phyloP scores from a whole-genome alignment of 2,797 vertebrate genomes.

The Stomatorhinus walkeri region DNA sequence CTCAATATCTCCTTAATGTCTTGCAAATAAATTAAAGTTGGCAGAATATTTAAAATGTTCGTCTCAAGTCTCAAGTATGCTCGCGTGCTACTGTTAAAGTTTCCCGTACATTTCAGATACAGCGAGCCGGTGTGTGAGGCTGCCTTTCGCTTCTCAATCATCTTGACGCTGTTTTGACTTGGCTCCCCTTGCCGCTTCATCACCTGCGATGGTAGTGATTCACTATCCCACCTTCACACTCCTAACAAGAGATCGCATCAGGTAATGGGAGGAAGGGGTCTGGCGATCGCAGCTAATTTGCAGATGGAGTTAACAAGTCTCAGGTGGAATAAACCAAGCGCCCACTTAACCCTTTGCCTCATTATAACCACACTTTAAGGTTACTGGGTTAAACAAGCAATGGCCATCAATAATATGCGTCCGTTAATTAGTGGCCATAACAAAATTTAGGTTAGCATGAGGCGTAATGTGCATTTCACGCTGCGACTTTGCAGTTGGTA shows the following conservation, averaged over 20 bases:
- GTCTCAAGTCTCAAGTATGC: background rate
- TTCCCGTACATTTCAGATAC: background rate
- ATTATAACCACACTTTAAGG: background rate
- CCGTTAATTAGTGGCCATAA: background rate
- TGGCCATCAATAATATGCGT: background rate
- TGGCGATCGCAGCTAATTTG: background rate
- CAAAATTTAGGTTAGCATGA: background rate
- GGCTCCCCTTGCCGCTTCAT: conserved; percentile 4
- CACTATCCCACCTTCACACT: background rate
- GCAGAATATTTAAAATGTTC: background rate
- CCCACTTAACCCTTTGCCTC: background rate
- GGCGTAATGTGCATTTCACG: background rate
- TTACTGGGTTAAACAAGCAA: background rate
- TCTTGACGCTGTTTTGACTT: conserved; percentile 15
- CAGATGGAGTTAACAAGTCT: background rate
- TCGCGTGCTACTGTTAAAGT: background rate
- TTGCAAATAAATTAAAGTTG: background rate
- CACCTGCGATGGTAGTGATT: conserved; percentile 11
- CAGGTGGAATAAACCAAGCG: background rate
- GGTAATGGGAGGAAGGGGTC: background rate
- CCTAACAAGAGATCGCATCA: background rate
- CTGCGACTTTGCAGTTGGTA: background rate
- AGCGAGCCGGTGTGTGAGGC: background rate
- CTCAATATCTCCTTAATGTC: background rate
- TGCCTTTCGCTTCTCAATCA: background rate